These are phyloP conservation scores for Fopius arisanus DNA, from an alignment of 1,140 invertebrate genomes.

Conservation along the genomic window DNA sequence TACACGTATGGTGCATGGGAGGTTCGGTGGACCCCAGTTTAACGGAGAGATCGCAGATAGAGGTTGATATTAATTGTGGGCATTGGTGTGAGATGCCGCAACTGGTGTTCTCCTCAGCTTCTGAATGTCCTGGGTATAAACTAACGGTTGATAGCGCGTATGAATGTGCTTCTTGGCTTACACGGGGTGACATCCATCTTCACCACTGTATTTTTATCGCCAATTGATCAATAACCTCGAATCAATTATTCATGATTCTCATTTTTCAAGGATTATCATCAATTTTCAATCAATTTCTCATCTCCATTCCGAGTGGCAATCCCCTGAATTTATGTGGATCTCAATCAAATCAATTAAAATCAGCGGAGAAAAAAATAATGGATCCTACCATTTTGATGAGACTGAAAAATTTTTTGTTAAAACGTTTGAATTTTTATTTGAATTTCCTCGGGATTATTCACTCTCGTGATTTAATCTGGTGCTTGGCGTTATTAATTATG, in stretches of 20 bases:
- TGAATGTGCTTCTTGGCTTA: background rate
- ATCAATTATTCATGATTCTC: background rate
- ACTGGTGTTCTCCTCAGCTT: background rate
- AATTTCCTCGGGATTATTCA: too few species aligned
- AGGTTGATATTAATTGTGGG: slow-evolving; percentile 63
- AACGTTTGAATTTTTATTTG: too few species aligned
- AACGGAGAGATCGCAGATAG: slow-evolving; percentile 65
- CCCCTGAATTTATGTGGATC: too few species aligned
- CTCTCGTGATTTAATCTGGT: too few species aligned
- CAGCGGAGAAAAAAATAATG: too few species aligned
- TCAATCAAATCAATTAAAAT: too few species aligned
- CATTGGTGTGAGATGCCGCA: slow-evolving; percentile 41
- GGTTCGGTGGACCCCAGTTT: slow-evolving; percentile 29
- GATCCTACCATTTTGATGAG: too few species aligned
- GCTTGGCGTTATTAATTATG: background rate
- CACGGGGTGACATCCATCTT: background rate
- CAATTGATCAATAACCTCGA: background rate
- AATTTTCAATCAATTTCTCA: too few species aligned
- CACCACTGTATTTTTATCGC: background rate
- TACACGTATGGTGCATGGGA: slow-evolving; percentile 37
- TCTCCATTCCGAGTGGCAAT: too few species aligned
- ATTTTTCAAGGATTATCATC: too few species aligned
- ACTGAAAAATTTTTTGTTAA: too few species aligned
- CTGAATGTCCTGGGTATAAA: slow-evolving; percentile 3
- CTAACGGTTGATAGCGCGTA: slow-evolving; percentile 3